Percentiles rank a stretch among this genome's conserved stretches.
These are phyloP conservation scores for Pectinophora gossypiella DNA, from an alignment of 1,140 invertebrate species.

Conservation along the genomic window DNA sequence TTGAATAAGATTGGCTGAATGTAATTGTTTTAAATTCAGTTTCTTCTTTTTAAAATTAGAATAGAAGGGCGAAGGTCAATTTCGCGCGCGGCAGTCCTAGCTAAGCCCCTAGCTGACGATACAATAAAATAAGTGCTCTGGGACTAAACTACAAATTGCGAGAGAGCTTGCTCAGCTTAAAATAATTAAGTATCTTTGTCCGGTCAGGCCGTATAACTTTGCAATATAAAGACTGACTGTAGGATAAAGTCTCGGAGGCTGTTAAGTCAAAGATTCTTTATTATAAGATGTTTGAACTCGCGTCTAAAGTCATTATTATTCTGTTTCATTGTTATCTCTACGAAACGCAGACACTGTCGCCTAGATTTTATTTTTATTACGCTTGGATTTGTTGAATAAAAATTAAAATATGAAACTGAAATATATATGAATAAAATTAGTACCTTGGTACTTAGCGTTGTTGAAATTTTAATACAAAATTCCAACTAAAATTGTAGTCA, in stretches of 20 bases:
- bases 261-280: constrained; percentile 1
- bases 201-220: constrained; percentile 18
- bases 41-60: not conserved
- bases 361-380: too few relatives aligned
- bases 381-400: too few relatives aligned
- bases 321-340: not conserved
- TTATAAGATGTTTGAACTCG: not conserved
- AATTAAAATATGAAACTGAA: too few relatives aligned
- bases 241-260: not conserved
- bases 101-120: constrained; percentile 48
- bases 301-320: not conserved
- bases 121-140: constrained; percentile 58
- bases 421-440: too few relatives aligned
- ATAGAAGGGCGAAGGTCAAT: not conserved
- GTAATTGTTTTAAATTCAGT: too few relatives aligned
- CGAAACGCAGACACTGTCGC: not conserved
- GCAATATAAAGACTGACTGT: not conserved
- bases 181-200: constrained; percentile 71
- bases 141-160: constrained; percentile 59
- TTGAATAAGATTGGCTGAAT: too few relatives aligned
- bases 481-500: too few relatives aligned
- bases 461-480: too few relatives aligned
- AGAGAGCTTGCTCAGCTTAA: constrained; percentile 52
- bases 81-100: constrained; percentile 8
- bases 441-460: too few relatives aligned